Evolutionary conservation across 2,113 vertebrate genomes (phyloP).

Genomic region (Ailuropoda melanoleuca): DNA sequence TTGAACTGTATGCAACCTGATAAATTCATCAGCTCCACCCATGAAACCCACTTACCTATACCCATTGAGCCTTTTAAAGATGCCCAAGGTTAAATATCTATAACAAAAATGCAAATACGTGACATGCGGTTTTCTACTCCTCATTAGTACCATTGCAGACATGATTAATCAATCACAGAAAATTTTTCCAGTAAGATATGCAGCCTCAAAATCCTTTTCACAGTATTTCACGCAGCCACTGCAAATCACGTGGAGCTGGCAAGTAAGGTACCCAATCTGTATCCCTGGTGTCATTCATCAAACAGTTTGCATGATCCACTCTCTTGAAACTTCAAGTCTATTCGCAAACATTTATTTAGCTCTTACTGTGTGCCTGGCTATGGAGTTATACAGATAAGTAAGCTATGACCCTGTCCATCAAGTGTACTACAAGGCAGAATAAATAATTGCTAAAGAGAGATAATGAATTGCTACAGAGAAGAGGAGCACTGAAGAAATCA

Average conservation of each 20-base stretch:
- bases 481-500: neutral
- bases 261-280: neutral
- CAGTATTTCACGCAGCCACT: neutral
- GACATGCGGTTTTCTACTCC: neutral
- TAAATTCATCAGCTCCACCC: neutral
- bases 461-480: neutral
- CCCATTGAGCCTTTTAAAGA: neutral
- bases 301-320: neutral
- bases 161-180: constrained; percentile 38
- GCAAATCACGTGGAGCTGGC: neutral
- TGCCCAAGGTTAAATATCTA: neutral
- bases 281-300: neutral
- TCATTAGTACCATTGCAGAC: neutral
- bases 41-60: neutral
- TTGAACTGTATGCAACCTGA: neutral
- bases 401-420: neutral
- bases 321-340: neutral
- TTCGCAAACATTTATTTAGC: neutral
- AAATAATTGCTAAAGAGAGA: neutral
- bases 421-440: neutral
- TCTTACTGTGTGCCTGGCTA: neutral
- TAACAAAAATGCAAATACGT: neutral
- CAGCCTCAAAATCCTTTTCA: neutral
- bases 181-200: neutral
- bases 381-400: neutral